These are phyloP conservation scores for Pseudococcus jackbeardsleyi DNA, from an alignment of 2,888 invertebrate species.

Conservation along the genomic window DNA sequence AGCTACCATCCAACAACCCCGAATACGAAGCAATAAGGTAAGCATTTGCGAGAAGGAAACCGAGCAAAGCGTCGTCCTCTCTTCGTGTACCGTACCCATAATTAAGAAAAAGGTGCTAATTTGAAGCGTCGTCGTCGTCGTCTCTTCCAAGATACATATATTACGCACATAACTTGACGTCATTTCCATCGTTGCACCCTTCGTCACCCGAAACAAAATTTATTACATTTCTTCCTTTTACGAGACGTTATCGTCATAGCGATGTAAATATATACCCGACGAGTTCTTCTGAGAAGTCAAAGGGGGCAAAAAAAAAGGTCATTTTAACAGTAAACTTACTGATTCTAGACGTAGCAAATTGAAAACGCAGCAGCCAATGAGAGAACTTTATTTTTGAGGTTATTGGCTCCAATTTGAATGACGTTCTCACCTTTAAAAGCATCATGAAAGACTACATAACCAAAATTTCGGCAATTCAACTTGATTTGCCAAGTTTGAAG, in stretches of 20 bases:
- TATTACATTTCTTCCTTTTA: background rate
- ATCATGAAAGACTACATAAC: too few relatives aligned
- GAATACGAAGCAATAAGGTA: background rate
- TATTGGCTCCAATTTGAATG: too few relatives aligned
- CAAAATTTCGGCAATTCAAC: too few relatives aligned
- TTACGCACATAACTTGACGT: constrained; percentile 8
- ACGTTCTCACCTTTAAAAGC: too few relatives aligned
- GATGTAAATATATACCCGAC: too few relatives aligned
- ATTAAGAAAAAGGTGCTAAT: constrained; percentile 32
- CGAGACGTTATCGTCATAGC: background rate
- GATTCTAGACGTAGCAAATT: too few relatives aligned
- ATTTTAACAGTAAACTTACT: too few relatives aligned
- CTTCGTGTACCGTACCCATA: background rate
- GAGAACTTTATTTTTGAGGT: too few relatives aligned
- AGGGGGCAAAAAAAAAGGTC: too few relatives aligned
- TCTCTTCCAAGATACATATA: background rate
- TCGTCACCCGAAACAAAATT: background rate
- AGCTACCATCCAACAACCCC: background rate
- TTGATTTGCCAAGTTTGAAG: too few relatives aligned
- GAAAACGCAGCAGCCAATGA: too few relatives aligned
- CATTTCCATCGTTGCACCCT: constrained; percentile 10
- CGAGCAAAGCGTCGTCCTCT: background rate
- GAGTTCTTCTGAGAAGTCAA: too few relatives aligned
- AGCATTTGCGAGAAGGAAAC: background rate
- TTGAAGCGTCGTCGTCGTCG: constrained; percentile 25